A percentile compares a stretch with the other conserved stretches of the same genome.
phyloP scores from a whole-genome alignment of 2,113 vertebrate species.

The Fregetta grallaria region DNA sequence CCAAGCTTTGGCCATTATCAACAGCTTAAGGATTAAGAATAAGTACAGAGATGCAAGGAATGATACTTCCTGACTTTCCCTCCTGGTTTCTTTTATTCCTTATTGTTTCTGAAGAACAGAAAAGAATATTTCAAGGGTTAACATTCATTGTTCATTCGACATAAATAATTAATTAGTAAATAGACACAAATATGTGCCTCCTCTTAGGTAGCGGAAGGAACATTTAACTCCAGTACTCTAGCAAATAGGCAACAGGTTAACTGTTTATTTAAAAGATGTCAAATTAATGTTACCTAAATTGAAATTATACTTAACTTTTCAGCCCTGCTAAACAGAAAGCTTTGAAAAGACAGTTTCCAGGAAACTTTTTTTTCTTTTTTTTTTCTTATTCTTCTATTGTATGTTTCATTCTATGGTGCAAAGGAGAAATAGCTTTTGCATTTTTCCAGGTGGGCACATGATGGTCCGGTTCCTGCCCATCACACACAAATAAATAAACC shows the following conservation, averaged over 20 bases:
- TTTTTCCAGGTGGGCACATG: not conserved
- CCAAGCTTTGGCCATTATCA: not conserved
- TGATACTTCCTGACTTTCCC: not conserved
- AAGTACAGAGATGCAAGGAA: not conserved
- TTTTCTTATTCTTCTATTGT: fast-evolving
- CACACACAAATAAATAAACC: not conserved
- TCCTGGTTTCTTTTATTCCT: not conserved
- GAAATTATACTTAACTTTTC: not conserved
- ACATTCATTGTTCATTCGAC: not conserved
- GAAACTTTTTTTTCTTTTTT: not conserved
- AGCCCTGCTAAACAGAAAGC: not conserved
- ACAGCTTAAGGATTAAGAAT: not conserved
- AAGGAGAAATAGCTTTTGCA: not conserved
- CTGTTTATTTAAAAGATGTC: not conserved
- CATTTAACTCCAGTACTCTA: not conserved
- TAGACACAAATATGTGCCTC: not conserved
- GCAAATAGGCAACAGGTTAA: not conserved
- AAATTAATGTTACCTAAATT: not conserved
- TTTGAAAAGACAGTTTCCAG: not conserved
- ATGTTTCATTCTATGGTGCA: not conserved
- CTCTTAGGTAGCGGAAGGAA: not conserved
- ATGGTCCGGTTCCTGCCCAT: not conserved
- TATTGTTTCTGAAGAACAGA: not conserved
- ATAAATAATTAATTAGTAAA: not conserved
- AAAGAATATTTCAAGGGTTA: not conserved